phyloP scores from a whole-genome alignment of 1,140 invertebrate species.

The Zaprionus ornatus region DNA sequence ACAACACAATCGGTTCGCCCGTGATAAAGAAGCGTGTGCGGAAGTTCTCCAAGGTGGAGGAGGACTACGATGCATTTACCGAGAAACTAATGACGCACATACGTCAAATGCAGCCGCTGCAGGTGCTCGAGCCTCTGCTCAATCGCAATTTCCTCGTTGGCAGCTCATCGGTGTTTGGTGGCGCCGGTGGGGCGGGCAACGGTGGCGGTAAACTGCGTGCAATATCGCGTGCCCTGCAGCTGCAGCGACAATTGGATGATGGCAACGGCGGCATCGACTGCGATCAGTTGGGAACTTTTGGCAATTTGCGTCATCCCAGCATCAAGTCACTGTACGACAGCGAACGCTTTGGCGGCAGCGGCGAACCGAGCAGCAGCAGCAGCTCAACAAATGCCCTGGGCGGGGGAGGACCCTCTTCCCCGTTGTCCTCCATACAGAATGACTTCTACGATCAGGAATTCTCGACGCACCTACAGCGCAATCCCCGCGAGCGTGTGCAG shows the following conservation, averaged over 20 bases:
- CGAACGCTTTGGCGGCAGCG: constrained; percentile 70
- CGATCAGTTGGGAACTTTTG: constrained; percentile 88
- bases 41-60: constrained; percentile 93
- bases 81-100: constrained; percentile 94
- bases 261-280: constrained; percentile 24
- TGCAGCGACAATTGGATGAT: constrained; percentile 36
- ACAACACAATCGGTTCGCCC: constrained; percentile 33
- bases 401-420: constrained; percentile 64
- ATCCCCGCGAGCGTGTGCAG: constrained; percentile 58
- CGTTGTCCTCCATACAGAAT: constrained; percentile 89
- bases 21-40: constrained; percentile 88
- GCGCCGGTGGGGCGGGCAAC: background rate
- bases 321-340: constrained; percentile 67
- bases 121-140: constrained; percentile 94
- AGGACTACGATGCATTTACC: constrained; percentile 96
- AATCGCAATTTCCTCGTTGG: constrained; percentile 88
- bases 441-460: constrained; percentile 98
- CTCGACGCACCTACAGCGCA: constrained; percentile 85
- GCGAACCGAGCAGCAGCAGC: constrained; percentile 12
- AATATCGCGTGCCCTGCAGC: constrained; percentile 31
- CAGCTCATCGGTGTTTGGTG: constrained; percentile 84
- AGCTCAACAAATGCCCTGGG: background rate
- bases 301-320: constrained; percentile 88
- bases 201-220: constrained; percentile 53
- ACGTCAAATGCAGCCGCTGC: constrained; percentile 91